phyloP scores from a whole-genome alignment of 2,113 vertebrate genomes.

The Barbus barbus region DNA sequence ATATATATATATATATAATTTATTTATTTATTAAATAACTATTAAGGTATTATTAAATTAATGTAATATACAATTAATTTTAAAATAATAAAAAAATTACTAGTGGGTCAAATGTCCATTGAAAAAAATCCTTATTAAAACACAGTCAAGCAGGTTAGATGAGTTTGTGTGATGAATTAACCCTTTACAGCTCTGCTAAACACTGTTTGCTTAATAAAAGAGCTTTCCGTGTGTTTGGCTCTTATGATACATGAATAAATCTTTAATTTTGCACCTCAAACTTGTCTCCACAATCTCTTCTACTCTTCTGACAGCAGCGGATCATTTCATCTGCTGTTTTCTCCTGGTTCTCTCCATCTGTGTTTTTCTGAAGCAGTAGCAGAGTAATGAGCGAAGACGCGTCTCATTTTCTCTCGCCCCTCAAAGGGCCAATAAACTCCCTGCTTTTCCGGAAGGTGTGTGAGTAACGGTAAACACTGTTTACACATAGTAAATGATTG shows the following conservation, averaged over 20 bases:
- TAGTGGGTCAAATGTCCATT: no score
- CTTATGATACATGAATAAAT: background rate
- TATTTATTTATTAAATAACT: no score
- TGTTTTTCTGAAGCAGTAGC: background rate
- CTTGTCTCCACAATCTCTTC: background rate
- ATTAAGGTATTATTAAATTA: no score
- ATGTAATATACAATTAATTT: no score
- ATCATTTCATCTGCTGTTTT: slow-evolving; percentile 34
- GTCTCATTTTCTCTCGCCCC: slow-evolving; percentile 25
- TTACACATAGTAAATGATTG: slow-evolving; percentile 39
- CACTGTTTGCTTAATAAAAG: background rate
- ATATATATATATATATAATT: no score
- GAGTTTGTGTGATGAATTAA: background rate
- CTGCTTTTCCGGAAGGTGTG: slow-evolving; percentile 7
- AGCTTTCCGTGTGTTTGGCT: background rate
- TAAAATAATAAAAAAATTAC: no score
- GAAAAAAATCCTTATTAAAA: no score
- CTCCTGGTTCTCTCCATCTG: background rate
- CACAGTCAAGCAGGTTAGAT: background rate
- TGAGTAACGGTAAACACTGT: slow-evolving; percentile 33
- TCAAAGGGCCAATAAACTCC: slow-evolving; percentile 25
- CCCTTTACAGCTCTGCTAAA: background rate
- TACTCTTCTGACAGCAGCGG: background rate
- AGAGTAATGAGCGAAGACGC: slow-evolving; percentile 30
- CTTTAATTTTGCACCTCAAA: background rate